Base-by-base conservation (phyloP, 2,113 vertebrate genomes). In the Irena cyanogastra region DNA sequence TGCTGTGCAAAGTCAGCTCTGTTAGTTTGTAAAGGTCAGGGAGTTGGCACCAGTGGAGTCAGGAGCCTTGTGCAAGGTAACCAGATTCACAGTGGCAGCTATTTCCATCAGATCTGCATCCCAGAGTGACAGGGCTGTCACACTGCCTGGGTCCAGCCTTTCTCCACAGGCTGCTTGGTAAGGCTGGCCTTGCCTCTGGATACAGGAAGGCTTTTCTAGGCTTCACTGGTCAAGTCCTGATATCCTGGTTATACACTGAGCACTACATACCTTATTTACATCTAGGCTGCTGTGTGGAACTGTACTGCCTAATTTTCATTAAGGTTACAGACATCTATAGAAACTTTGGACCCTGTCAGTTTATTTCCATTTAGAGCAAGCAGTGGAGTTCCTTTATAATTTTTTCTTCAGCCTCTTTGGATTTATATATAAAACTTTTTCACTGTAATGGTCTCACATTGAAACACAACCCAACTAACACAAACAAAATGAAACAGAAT, bases 81-180 rank as follows among this genome's bases (percentile, higher is more conserved):
- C 15, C 28, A 64, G 21, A 44, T 31, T 52, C 61, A 41, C 41
- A 33, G 20, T 16, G 33, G 31, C 42, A 28, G 75, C 81, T 83
- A 2, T 42, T 87, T 70, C 52, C 21, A 78, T 47, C 24, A 42
- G 22, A 28, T 39, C 68, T 37, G 28, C 20, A 6, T 14, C 47
- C 30, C 33, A 35, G 2, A 7, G 14, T 7, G 50, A 42, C 79
- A 69, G 47, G 50, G 30, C 45, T 81, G 6, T 13, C 0, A 0
- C n/a, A 13, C 22, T 64, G 21, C 11, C 42, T 21, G 26, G 10
- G 7, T 28, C 35, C 35, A 85, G 7, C 14, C 56, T 54, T 9
- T 4, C 45, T 83, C 37, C 44, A 18, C n/a, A 31, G 59, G 30
- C 39, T 60, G 44, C n/a, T 6, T n/a, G n/a, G 10, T 53, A 3